Evolutionary conservation across 2,888 invertebrate species (phyloP), one percentile per base, ranked within the genome.

Genomic region (Petrolisthes cinctipes): DNA sequence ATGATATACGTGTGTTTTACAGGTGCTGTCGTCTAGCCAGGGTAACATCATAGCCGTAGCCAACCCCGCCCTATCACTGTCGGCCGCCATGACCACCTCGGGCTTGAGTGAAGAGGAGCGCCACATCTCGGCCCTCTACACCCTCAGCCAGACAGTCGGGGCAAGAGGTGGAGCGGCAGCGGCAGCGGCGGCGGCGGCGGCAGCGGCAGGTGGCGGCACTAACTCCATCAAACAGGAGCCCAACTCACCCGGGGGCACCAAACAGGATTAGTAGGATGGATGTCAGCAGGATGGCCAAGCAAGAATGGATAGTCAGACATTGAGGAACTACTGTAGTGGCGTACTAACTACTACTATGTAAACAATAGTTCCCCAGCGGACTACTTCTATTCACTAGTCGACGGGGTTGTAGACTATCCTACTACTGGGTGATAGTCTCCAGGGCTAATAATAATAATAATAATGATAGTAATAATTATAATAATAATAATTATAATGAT

Each of bases 41-140:
- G 96, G 96, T 92, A 96, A 96, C 92, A 97, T 97, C 92, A 97
- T 97, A 91, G 97, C 97, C 0, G 97, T 97, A 0, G 96, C 97
- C 51, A 97, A 97, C 94, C 97, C 97, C 17, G 97, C 97, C 3
- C 93, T 97, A 91, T 95, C 95, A 20, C 80, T 89, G 87, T 90
- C 89, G 1, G 88, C 89, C 23, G 86, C 89, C 37, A 73, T 87
- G 86, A 84, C 85, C n/a, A 78, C 79, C 54, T 68, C 83, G 9
- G 86, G 85, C 23, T 51, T 83, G 11, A 82, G 79, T 73, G 89
- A 89, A n/a, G 90, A 90, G 66, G 85, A 89, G 54, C 75, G 87
- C 82, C 84, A 83, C 86, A 81, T 86, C 76, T 85, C 86, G 66
- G 85, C 82, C 53, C 82, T 85, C 17, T 90, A 89, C 90, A 86